These are phyloP conservation scores for Melangyna quadrimaculata DNA, from an alignment of 2,888 invertebrate species.

Conservation along the genomic window DNA sequence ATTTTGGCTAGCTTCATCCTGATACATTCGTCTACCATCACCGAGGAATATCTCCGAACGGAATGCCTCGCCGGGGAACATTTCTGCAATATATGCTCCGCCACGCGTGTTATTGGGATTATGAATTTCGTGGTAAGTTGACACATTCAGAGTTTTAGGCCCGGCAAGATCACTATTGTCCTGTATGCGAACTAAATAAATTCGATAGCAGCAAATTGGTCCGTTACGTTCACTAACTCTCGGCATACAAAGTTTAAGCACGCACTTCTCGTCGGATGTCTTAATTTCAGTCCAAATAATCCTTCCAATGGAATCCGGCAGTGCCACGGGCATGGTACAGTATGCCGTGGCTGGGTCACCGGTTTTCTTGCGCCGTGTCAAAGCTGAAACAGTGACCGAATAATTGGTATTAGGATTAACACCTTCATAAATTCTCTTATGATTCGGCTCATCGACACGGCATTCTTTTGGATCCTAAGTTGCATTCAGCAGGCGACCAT, in stretches of 20 bases:
- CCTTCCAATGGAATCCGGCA: slow-evolving; percentile 84
- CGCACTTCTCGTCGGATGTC: slow-evolving; percentile 84
- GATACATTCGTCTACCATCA: slow-evolving; percentile 82
- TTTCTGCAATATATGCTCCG: slow-evolving; percentile 92
- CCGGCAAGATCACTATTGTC: slow-evolving; percentile 85
- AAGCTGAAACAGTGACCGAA: slow-evolving; percentile 88
- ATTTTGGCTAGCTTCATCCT: slow-evolving; percentile 73
- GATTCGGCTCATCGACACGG: slow-evolving; percentile 83
- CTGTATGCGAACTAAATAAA: slow-evolving; percentile 89
- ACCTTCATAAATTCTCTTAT: slow-evolving; percentile 83
- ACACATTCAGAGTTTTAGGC: slow-evolving; percentile 87
- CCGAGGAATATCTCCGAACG: slow-evolving; percentile 88
- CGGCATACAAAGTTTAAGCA: slow-evolving; percentile 89
- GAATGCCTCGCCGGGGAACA: slow-evolving; percentile 87
- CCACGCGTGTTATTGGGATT: slow-evolving; percentile 83
- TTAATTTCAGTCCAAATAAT: slow-evolving; percentile 85
- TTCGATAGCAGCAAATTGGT: slow-evolving; percentile 92
- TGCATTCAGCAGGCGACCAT: slow-evolving; percentile 82
- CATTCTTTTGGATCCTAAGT: slow-evolving; percentile 84
- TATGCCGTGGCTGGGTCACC: slow-evolving; percentile 85
- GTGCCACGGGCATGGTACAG: slow-evolving; percentile 87
- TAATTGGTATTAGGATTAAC: slow-evolving; percentile 92
- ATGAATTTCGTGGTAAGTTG: slow-evolving; percentile 89
- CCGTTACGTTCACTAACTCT: slow-evolving; percentile 92
- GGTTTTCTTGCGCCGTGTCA: slow-evolving; percentile 88